These are phyloP conservation scores for Dolomedes plantarius DNA, from an alignment of 2,888 invertebrate species.

Conservation along the genomic window DNA sequence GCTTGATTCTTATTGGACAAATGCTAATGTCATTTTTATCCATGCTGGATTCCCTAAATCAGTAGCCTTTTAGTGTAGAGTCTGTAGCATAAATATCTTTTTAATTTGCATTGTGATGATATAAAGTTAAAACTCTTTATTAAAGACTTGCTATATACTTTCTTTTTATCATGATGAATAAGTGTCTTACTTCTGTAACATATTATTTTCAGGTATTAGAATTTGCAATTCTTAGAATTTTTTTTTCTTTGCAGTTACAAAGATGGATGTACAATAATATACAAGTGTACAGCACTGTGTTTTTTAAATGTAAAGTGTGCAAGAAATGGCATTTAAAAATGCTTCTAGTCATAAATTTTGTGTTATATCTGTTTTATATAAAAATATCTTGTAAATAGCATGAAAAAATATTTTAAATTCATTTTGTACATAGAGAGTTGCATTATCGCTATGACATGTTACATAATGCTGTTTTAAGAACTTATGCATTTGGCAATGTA, in stretches of 20 bases:
- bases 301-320: slow-evolving; percentile 6
- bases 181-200: too few relatives aligned
- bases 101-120: too few relatives aligned
- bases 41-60: too few relatives aligned
- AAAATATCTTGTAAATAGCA: slow-evolving; percentile 42
- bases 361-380: slow-evolving; percentile 16
- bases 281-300: background rate
- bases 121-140: too few relatives aligned
- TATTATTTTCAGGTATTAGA: background rate
- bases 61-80: too few relatives aligned
- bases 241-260: slow-evolving; percentile 43
- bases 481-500: background rate
- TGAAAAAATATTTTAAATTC: slow-evolving; percentile 35
- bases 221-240: background rate
- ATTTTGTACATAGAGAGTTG: slow-evolving; percentile 40
- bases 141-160: too few relatives aligned
- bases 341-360: slow-evolving; percentile 53
- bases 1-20: too few relatives aligned
- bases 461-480: slow-evolving; percentile 43
- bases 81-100: too few relatives aligned
- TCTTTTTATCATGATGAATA: too few relatives aligned
- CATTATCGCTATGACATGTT: slow-evolving; percentile 43
- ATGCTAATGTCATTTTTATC: too few relatives aligned
- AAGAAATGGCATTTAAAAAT: slow-evolving; percentile 29
- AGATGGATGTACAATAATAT: slow-evolving; percentile 54